A percentile compares a stretch with the other conserved stretches of the same genome.
These are phyloP conservation scores for Cerceris ruficornis DNA, from an alignment of 2,888 invertebrate species.

Conservation along the genomic window DNA sequence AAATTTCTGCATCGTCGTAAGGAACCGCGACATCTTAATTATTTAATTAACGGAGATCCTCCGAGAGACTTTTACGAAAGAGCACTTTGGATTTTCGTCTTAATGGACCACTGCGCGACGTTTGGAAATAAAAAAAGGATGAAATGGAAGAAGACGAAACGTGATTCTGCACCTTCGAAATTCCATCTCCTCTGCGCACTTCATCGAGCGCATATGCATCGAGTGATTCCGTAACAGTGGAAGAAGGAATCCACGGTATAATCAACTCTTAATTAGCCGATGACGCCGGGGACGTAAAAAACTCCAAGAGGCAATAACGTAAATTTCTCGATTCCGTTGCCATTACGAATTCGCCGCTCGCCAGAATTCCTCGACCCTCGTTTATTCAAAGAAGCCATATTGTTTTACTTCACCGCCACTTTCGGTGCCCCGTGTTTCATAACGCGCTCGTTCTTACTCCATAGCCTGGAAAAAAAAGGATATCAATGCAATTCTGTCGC, in stretches of 20 bases:
- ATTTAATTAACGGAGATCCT: slow-evolving; percentile 38
- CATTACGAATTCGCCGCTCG: slow-evolving; percentile 2
- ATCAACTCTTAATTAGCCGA: slow-evolving; percentile 40
- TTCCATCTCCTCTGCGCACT: not conserved
- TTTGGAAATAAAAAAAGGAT: not conserved
- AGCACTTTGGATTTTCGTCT: slow-evolving; percentile 12
- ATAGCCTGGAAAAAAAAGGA: no score
- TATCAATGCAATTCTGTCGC: no score
- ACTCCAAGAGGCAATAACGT: slow-evolving; percentile 15
- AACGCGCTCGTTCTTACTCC: no score
- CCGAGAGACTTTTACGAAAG: slow-evolving; percentile 3
- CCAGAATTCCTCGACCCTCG: not conserved
- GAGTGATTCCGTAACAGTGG: slow-evolving; percentile 5
- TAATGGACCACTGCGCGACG: slow-evolving; percentile 14
- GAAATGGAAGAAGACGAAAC: not conserved
- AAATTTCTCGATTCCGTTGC: slow-evolving; percentile 16
- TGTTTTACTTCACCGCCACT: no score
- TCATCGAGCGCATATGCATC: slow-evolving; percentile 10
- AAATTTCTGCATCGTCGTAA: slow-evolving; percentile 21
- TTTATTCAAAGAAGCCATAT: not conserved
- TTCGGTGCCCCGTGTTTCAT: no score
- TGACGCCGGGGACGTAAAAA: slow-evolving; percentile 23
- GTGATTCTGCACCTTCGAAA: slow-evolving; percentile 13
- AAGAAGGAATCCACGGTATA: slow-evolving; percentile 7
- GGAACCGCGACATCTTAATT: slow-evolving; percentile 38